A percentile compares a stretch with the other conserved stretches of the same genome.
These are phyloP conservation scores for Cephus spinipes DNA, from an alignment of 2,888 invertebrate species.

Conservation along the genomic window DNA sequence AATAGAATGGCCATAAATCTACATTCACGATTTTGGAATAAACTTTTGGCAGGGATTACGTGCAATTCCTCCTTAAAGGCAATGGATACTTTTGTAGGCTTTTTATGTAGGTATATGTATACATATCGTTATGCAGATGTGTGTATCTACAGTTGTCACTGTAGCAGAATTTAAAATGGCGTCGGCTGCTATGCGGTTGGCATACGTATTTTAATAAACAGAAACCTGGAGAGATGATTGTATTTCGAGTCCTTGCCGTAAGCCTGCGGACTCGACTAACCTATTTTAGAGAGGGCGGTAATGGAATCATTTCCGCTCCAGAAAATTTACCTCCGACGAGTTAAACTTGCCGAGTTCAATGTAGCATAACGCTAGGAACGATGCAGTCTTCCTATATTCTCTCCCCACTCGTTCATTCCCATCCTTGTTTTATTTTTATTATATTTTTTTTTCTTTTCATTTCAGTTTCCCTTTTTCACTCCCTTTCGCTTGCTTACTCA, in stretches of 20 bases:
- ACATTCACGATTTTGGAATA: too few relatives aligned
- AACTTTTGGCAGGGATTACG: too few relatives aligned
- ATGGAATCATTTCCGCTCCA: constrained; percentile 35
- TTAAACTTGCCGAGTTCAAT: constrained; percentile 34
- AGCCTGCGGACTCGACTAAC: not conserved
- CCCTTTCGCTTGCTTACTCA: not conserved
- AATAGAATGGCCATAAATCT: too few relatives aligned
- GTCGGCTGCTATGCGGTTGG: not conserved
- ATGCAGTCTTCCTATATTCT: constrained; percentile 7
- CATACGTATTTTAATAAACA: not conserved
- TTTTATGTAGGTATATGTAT: not conserved
- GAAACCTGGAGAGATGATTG: not conserved
- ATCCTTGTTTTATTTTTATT: not conserved
- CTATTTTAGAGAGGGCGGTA: constrained; percentile 18
- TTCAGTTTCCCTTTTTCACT: not conserved
- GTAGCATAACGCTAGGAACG: constrained; percentile 28
- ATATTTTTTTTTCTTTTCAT: not conserved
- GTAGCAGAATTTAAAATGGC: not conserved
- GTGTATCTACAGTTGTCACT: not conserved
- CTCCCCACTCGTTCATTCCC: not conserved
- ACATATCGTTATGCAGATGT: not conserved
- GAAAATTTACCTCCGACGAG: constrained; percentile 31
- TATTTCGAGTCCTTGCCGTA: not conserved
- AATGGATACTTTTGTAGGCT: not conserved
- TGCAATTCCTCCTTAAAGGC: too few relatives aligned